Base-by-base conservation (phyloP, 37 sponge, comb jelly and placozoan genomes). In the Theonella swinhoei region DNA sequence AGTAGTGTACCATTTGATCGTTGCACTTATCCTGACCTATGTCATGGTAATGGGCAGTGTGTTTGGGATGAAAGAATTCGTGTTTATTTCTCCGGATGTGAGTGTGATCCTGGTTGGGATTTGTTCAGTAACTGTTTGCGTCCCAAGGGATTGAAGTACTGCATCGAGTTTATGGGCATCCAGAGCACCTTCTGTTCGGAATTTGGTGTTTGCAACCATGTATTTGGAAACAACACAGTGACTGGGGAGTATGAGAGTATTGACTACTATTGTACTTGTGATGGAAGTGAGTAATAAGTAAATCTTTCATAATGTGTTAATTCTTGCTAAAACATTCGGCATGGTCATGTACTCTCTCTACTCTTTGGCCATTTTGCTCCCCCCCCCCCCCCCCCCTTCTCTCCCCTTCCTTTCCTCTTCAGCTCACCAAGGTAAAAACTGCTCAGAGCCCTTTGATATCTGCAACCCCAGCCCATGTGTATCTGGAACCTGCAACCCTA, bases 401-500 rank as follows among this genome's bases (percentile, higher is more conserved):
- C 34, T 23, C 76, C 80, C 82, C n/a, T 17, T 14, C 54, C 14
- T 14, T 47, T 47, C 54, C 54, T 47, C 54, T 47, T 14, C 54
- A 47, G 54, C 7, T 7, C 54, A 47, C 14, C 54, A 47, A 47
- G 93, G 93, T 0, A 33, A 17, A 20, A 85, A 80, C 72, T 90
- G 90, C 70, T 68, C 64, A 7, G 31, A 29, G 22, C 17, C 64
- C 20, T 64, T 81, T 26, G 25, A 69, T 43, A 36, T 60, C 1
- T 94, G 95, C 83, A 76, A 34, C 0, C 68, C 17, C 24, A 39
- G 62, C 33, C 85, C 82, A 2, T 94, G 95, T 62, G 25, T 28
- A 26, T 75, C 84, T 76, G 87, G 83, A 0, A 81, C 78, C 5
- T 94, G 95, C 42, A 39, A 30, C 33, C 26, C 26, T 24, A 71